Evolutionary conservation across 2,797 vertebrate genomes (phyloP).

Genomic region (Novumbra hubbsi): DNA sequence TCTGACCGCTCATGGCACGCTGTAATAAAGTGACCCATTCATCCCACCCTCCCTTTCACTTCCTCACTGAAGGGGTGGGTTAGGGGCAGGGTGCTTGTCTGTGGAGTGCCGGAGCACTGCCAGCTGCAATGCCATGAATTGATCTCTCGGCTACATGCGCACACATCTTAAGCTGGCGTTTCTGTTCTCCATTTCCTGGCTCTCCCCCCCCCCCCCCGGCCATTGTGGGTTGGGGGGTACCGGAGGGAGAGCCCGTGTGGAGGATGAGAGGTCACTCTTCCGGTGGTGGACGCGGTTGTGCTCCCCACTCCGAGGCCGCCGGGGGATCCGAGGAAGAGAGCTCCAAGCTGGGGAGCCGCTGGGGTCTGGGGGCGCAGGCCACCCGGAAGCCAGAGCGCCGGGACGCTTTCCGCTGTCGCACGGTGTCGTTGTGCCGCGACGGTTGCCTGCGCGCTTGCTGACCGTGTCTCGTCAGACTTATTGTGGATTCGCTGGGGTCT

Average conservation of each 20-base stretch:
- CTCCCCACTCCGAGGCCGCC: conserved; percentile 27
- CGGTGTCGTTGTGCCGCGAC: background rate
- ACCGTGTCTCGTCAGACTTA: background rate
- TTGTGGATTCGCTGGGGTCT: background rate
- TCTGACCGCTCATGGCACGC: conserved; percentile 67
- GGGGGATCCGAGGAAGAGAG: background rate
- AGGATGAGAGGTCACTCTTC: conserved; percentile 45
- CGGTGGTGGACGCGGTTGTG: conserved; percentile 32
- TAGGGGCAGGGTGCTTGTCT: conserved; percentile 52
- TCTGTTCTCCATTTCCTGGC: conserved; percentile 45
- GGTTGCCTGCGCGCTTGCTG: background rate
- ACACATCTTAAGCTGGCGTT: conserved; percentile 60
- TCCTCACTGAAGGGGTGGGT: conserved; percentile 50
- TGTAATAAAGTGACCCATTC: conserved; percentile 75
- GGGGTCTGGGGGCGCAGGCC: background rate
- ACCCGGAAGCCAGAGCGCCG: background rate
- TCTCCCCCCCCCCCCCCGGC: conserved; percentile 15
- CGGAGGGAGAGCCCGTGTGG: background rate
- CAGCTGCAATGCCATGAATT: conserved; percentile 62
- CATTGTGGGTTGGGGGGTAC: conserved; percentile 30
- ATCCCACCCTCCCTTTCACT: conserved; percentile 62
- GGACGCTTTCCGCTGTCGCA: background rate
- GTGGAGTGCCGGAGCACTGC: conserved; percentile 49
- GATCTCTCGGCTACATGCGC: conserved; percentile 59
- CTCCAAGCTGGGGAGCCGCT: background rate